phyloP scores from a whole-genome alignment of 2,888 invertebrate species.

The Linnaemya tessellans region DNA sequence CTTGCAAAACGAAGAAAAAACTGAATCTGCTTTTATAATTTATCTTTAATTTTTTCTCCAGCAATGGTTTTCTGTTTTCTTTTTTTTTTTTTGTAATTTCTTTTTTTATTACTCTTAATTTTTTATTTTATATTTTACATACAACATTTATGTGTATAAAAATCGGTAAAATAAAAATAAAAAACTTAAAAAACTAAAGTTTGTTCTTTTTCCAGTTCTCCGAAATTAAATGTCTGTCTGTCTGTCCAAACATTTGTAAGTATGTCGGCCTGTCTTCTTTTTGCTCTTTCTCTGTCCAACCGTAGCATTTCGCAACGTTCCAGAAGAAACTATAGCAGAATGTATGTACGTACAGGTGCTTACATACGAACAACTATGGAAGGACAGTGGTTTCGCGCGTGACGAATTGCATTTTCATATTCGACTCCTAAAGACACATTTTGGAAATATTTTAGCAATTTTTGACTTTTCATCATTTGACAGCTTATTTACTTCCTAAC shows the following conservation, averaged over 20 bases:
- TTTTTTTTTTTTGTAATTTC: constrained; percentile 54
- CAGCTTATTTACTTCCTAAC: too few relatives aligned
- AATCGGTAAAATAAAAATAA: neutral
- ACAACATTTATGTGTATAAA: constrained; percentile 53
- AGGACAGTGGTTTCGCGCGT: constrained; percentile 35
- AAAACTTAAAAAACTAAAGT: constrained; percentile 39
- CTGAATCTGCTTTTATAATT: constrained; percentile 64
- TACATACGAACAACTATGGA: neutral
- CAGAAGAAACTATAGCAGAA: constrained; percentile 31
- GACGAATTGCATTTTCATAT: neutral
- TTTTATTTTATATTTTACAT: constrained; percentile 66
- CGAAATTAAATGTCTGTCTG: constrained; percentile 67
- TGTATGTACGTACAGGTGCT: neutral
- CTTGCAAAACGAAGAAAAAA: constrained; percentile 40
- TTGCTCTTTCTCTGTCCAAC: constrained; percentile 55
- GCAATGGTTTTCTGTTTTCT: constrained; percentile 52
- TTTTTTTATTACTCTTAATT: constrained; percentile 61
- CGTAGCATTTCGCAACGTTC: constrained; percentile 45
- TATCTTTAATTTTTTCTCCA: constrained; percentile 68
- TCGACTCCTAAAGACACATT: too few relatives aligned
- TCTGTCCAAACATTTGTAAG: neutral
- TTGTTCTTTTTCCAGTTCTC: constrained; percentile 68
- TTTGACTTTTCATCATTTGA: too few relatives aligned
- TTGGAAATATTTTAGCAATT: too few relatives aligned
- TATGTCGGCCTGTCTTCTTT: constrained; percentile 37